phyloP scores from a whole-genome alignment of 2,888 invertebrate species.

The Synergus itoensis region DNA sequence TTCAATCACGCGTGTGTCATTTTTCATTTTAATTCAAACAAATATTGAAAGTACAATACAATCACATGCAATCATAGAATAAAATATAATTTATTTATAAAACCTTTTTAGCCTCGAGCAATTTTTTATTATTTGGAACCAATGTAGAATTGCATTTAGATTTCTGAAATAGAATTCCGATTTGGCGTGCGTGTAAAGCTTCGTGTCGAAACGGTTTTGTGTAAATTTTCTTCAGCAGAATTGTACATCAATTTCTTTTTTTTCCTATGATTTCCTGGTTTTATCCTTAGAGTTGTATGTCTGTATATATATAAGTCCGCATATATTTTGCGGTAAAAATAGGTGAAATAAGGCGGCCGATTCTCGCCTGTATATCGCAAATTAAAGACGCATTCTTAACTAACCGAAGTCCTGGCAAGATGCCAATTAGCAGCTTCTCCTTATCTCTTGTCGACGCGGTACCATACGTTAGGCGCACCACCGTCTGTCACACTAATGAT shows the following conservation, averaged over 20 bases:
- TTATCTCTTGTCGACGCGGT: constrained; percentile 39
- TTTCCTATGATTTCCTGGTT: constrained; percentile 31
- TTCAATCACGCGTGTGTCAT: too few relatives aligned
- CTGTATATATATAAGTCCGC: background rate
- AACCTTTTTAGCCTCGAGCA: too few relatives aligned
- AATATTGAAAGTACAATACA: too few relatives aligned
- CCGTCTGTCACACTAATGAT: constrained; percentile 41
- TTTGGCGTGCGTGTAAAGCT: background rate
- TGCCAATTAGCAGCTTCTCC: constrained; percentile 41
- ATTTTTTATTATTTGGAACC: background rate
- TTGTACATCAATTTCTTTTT: constrained; percentile 38
- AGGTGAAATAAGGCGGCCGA: constrained; percentile 30
- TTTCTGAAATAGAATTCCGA: background rate
- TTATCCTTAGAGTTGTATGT: constrained; percentile 1
- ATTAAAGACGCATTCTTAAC: constrained; percentile 44
- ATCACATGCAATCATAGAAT: too few relatives aligned
- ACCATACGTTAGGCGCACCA: constrained; percentile 39
- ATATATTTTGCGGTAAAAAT: constrained; percentile 31
- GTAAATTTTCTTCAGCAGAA: background rate
- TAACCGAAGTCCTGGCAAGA: constrained; percentile 43
- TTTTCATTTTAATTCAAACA: too few relatives aligned
- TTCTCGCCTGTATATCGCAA: constrained; percentile 38
- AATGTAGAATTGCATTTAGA: background rate
- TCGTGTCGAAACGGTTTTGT: constrained; percentile 1
- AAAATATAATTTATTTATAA: too few relatives aligned